Evolutionary conservation across 2,888 invertebrate genomes (phyloP).

Genomic region (Mimas tiliae): DNA sequence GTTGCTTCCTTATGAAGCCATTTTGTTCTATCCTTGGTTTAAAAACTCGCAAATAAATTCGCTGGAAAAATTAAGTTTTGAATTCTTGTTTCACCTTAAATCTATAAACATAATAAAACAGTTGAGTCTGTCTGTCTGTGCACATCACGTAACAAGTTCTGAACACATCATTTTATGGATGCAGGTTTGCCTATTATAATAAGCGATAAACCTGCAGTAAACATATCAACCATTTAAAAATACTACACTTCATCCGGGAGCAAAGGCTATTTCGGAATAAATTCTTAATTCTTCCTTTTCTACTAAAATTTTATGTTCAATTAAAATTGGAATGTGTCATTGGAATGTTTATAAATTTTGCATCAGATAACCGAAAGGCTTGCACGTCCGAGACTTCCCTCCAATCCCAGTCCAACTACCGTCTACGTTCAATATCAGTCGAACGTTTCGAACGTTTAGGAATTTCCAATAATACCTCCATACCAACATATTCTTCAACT

Average conservation of each 20-base stretch:
- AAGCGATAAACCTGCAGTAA: no score
- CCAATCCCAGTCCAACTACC: conserved; percentile 75
- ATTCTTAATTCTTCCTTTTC: background rate
- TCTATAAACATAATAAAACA: no score
- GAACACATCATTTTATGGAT: no score
- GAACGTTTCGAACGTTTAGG: conserved; percentile 71
- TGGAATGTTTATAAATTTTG: conserved; percentile 27
- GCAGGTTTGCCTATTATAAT: no score
- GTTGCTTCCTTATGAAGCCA: conserved; percentile 47
- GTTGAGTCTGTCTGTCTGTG: no score
- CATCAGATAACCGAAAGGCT: conserved; percentile 55
- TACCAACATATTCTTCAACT: conserved; percentile 37
- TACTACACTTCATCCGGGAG: no score
- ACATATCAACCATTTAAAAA: no score
- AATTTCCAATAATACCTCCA: conserved; percentile 80
- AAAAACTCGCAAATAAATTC: background rate
- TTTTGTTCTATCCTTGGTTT: background rate
- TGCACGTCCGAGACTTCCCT: conserved; percentile 64
- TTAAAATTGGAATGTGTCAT: background rate
- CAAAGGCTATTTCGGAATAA: no score
- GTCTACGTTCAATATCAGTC: conserved; percentile 69
- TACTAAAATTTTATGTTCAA: background rate
- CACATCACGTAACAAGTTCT: no score
- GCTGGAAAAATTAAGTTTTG: background rate
- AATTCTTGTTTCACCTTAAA: background rate